Base-by-base conservation (phyloP, 2,888 invertebrate species). In the Eristalis tenax region DNA sequence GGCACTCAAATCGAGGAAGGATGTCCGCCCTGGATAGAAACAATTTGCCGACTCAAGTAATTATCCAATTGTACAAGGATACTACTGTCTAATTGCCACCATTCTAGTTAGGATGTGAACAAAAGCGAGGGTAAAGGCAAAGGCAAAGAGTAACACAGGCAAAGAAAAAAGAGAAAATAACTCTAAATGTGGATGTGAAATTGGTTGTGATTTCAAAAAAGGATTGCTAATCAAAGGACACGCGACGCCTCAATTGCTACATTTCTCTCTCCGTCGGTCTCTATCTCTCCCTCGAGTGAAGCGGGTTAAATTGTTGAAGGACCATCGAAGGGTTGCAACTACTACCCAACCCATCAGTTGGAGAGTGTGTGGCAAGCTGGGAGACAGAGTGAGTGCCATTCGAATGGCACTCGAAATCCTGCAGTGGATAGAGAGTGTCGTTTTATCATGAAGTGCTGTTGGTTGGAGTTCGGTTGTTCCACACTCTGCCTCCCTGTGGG, bases 191-290 rank as follows among this genome's bases (percentile, higher is more conserved):
- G 69, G 77, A 85, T 69, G 77, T 77, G 81, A 77, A 81, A 85
- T 85, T 77, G 85, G 85, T 77, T 81, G 85, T 82, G 85, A 86
- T 86, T 86, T 86, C 38, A 63, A 77, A 86, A 86, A 81, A 70
- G 84, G 82, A 86, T 82, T 78, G 82, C 85, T 86, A 86, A 86
- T 86, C 81, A 86, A 86, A 86, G 82, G 71, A 86, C 85, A 86
- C 85, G 85, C 85, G 82, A 82, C 50, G 50, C 50, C 73, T 74
- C 80, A 76, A 71, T 80, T 73, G 80, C 69, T 68, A 8, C 43
- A 79, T 78, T 61, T 69, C 50, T 65, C n/a, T 6, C 18, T 13
- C 13, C 1, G 4, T n/a, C 63, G 38, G 26, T 28, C 50, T 22
- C 11, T n/a, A 1, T 23, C 63, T 57, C 38, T 32, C 73, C 26